Base-by-base conservation (phyloP, 2,888 invertebrate genomes). In the Eupithecia subumbrata region DNA sequence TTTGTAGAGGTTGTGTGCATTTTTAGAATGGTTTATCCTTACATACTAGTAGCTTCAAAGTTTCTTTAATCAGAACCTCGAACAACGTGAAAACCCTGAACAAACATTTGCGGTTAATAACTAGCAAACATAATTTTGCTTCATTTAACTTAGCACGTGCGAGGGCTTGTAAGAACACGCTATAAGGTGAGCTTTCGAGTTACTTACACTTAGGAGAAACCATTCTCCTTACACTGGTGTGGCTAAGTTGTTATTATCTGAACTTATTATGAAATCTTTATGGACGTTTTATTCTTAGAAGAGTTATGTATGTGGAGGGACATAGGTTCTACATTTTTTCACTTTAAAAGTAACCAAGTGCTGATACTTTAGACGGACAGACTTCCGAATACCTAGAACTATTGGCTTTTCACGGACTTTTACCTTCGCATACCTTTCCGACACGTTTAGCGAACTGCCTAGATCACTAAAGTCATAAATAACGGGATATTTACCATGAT, bases 91-190 rank as follows among this genome's bases (percentile, higher is more conserved):
- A n/a, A 56, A 56, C n/a, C 75, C 75, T 76, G 40, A 76, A 75
- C 76, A 76, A 77, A 77, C 76, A 73, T 71, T 73, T 75, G 67
- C 70, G 64, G 75, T 74, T 79, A 76, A 73, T 78, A 75, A 72
- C 77, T 75, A 45, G 70, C 76, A 73, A 79, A 73, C 76, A 73
- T 75, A 69, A 71, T 73, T 71, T n/a, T 43, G 43, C 68, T 68
- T 68, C 43, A 45, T 68, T 43, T 43, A 68, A 45, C 43, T 22
- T 40, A n/a, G 40, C 67, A 43, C 37, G 43, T 22, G 22, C 11
- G 43, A 43, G n/a, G 68, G 43, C 68, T n/a, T 30, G 68, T 45
- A 18, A 67, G 8, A 18, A 12, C 18, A 11, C 11, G 66, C 18
- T 14, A 66, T 22, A 25, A 11, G 12, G 43, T 43, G 22, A 12